Conservation (phyloP, 2,797 vertebrate species). For the Chaenodraco wilsoni region DNA sequence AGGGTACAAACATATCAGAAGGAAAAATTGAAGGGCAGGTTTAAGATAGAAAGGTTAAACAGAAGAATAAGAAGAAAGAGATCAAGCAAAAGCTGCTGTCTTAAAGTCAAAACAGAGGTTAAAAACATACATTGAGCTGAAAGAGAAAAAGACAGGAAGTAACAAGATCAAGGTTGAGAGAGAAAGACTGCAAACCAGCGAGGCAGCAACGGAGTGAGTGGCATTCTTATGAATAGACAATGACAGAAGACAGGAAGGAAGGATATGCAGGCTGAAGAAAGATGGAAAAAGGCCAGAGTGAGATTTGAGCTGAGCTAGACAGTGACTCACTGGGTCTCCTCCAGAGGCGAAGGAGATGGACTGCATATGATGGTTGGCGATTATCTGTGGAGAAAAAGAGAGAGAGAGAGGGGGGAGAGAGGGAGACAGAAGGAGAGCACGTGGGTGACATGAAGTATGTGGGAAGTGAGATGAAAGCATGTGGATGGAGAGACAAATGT, state of each 20-base stretch:
- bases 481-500: slow-evolving; percentile 66
- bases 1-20: slow-evolving; percentile 30
- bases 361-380: slow-evolving; percentile 99
- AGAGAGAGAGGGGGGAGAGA: slow-evolving; percentile 25
- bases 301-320: slow-evolving; percentile 48
- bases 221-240: slow-evolving; percentile 62
- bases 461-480: slow-evolving; percentile 68
- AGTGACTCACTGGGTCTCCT: slow-evolving; percentile 96
- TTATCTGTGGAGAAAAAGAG: slow-evolving; percentile 89
- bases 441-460: slow-evolving; percentile 70
- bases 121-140: slow-evolving; percentile 54
- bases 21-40: slow-evolving; percentile 47
- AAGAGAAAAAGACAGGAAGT: slow-evolving; percentile 53
- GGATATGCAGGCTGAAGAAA: slow-evolving; percentile 63
- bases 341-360: slow-evolving; percentile 99
- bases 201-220: slow-evolving; percentile 57
- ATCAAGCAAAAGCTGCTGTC: slow-evolving; percentile 51
- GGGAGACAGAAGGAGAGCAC: slow-evolving; percentile 52
- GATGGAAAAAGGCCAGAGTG: slow-evolving; percentile 62
- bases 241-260: slow-evolving; percentile 77
- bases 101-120: slow-evolving; percentile 47
- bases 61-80: slow-evolving; percentile 36
- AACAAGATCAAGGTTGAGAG: slow-evolving; percentile 46
- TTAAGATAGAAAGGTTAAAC: slow-evolving; percentile 53
- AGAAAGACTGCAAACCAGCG: slow-evolving; percentile 44